phyloP scores from a whole-genome alignment of 2,113 vertebrate species.

The Ctenomys sociabilis region DNA sequence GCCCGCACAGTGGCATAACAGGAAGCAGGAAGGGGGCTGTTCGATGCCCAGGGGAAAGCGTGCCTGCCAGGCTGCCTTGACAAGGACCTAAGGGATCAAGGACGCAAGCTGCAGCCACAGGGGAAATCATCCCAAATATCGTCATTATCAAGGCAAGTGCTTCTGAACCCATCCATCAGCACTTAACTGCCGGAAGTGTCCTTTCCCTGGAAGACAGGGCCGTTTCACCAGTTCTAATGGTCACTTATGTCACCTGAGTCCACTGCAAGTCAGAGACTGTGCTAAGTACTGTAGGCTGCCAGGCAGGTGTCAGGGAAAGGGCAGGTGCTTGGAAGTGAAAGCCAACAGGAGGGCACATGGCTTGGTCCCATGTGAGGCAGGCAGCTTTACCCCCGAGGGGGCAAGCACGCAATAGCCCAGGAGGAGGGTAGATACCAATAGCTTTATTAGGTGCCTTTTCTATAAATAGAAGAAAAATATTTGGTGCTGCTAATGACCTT shows the following conservation, averaged over 20 bases:
- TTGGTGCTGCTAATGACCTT: constrained; percentile 88
- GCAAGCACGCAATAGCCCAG: neutral
- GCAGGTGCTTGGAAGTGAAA: constrained; percentile 57
- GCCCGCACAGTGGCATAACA: neutral
- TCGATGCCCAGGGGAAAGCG: neutral
- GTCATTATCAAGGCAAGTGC: constrained; percentile 49
- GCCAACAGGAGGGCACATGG: constrained; percentile 28
- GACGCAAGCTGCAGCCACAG: neutral
- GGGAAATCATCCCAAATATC: constrained; percentile 59
- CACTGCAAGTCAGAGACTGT: neutral
- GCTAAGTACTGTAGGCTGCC: neutral
- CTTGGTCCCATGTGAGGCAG: constrained; percentile 54
- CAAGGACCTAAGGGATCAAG: neutral
- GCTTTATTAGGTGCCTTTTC: constrained; percentile 78
- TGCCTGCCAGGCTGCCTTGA: neutral
- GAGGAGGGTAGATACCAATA: constrained; percentile 77
- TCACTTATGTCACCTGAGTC: neutral
- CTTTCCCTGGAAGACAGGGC: constrained; percentile 34
- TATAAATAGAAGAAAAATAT: constrained; percentile 81
- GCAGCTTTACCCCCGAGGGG: neutral
- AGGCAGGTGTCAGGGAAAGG: constrained; percentile 50
- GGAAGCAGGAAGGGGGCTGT: neutral
- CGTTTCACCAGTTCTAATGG: neutral
- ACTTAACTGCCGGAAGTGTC: constrained; percentile 3
- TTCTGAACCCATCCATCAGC: constrained; percentile 36